A percentile compares a stretch with the other conserved stretches of the same genome.
Conservation (phyloP, 2,888 invertebrate species). For the Imbricaverruca yamaguchii region DNA sequence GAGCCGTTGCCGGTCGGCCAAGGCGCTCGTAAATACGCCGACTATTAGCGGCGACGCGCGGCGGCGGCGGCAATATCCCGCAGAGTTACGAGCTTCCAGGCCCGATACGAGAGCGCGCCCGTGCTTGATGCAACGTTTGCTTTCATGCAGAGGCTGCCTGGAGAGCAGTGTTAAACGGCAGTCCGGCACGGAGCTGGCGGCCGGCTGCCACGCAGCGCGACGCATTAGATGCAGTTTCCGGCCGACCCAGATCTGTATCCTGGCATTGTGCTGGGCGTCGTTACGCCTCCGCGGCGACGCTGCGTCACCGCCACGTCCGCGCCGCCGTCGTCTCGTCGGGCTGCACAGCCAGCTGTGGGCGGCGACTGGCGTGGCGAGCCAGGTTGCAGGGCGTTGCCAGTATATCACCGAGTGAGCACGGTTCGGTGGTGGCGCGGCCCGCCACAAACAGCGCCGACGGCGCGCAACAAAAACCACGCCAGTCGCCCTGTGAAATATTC, state of each 20-base stretch:
- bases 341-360: neutral
- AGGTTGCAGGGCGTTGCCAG: conserved; percentile 1
- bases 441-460: conserved; percentile 3
- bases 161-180: neutral
- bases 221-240: neutral
- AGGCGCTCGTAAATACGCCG: neutral
- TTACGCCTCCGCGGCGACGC: neutral
- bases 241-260: neutral
- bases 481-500: neutral
- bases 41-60: neutral
- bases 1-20: neutral
- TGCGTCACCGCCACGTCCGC: neutral
- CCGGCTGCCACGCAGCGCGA: neutral
- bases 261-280: conserved; percentile 1
- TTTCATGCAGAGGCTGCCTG: neutral
- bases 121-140: conserved; percentile 1
- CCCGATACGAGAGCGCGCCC: neutral
- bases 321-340: neutral
- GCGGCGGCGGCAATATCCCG: neutral
- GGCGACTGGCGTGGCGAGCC: neutral
- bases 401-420: neutral
- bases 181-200: neutral
- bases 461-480: neutral
- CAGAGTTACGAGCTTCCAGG: neutral
- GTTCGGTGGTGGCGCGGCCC: too few species aligned